Percentiles rank a stretch among this genome's conserved stretches.
Conservation (phyloP, 2,113 vertebrate genomes). For the Prionailurus bengalensis region DNA sequence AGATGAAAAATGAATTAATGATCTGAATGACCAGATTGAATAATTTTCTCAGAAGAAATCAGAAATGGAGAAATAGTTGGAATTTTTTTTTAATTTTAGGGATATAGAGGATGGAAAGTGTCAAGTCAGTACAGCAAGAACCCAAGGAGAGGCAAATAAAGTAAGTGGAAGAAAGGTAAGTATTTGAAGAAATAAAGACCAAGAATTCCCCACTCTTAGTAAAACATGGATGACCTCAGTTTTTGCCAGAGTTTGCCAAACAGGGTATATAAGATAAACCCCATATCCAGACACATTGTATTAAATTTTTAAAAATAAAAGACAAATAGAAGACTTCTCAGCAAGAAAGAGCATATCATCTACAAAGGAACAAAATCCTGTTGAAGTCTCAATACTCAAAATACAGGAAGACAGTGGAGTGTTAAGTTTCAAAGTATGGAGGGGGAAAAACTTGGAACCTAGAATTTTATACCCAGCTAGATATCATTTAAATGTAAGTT, state of each 20-base stretch:
- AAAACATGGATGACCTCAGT: neutral
- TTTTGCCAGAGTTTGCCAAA: neutral
- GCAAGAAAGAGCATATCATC: neutral
- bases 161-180: neutral
- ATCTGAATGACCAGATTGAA: neutral
- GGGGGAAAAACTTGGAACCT: neutral
- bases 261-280: constrained; percentile 12
- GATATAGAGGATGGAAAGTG: neutral
- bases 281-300: neutral
- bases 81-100: neutral
- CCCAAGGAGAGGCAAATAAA: neutral
- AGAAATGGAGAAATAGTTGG: neutral
- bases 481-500: constrained; percentile 32
- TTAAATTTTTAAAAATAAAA: neutral
- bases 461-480: constrained; percentile 58
- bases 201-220: constrained; percentile 11
- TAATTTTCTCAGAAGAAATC: neutral
- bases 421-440: constrained; percentile 4
- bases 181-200: constrained; percentile 9
- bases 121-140: neutral
- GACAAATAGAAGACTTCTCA: constrained; percentile 14
- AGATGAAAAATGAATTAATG: constrained; percentile 30
- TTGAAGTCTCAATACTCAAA: neutral
- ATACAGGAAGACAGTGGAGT: neutral
- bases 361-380: neutral